Evolutionary conservation across 2,113 vertebrate genomes (phyloP).

Genomic region (Ictalurus punctatus): DNA sequence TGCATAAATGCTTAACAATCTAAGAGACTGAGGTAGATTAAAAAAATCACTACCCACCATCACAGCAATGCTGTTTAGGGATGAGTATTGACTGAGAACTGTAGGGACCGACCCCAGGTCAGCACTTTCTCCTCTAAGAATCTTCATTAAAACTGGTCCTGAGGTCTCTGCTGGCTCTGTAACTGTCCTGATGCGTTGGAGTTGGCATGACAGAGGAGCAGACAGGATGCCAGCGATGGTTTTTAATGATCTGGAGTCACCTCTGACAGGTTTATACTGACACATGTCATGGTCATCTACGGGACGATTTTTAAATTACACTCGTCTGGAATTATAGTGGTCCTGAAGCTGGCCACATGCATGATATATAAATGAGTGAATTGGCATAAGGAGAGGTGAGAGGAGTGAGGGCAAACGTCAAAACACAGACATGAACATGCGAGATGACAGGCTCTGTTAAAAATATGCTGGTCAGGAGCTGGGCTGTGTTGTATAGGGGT

Average conservation of each 20-base stretch:
- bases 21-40: not conserved
- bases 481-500: not conserved
- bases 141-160: not conserved
- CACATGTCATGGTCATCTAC: constrained; percentile 17
- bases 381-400: not conserved
- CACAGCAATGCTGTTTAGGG: not conserved
- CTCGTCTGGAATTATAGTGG: constrained; percentile 10
- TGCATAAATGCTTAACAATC: not conserved
- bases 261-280: constrained; percentile 42
- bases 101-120: not conserved
- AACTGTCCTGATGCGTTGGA: not conserved
- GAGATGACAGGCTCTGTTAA: not conserved
- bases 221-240: constrained; percentile 32
- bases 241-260: constrained; percentile 46
- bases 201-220: not conserved
- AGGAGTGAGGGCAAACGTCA: not conserved
- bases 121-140: constrained; percentile 12
- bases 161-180: not conserved
- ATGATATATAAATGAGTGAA: constrained; percentile 15
- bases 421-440: not conserved
- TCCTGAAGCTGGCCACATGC: constrained; percentile 7
- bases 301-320: constrained; percentile 41
- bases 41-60: not conserved
- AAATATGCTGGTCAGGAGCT: constrained; percentile 11
- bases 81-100: constrained; percentile 5